Conservation (phyloP, 1,140 invertebrate genomes). For the Propsilocerus akamusi region DNA sequence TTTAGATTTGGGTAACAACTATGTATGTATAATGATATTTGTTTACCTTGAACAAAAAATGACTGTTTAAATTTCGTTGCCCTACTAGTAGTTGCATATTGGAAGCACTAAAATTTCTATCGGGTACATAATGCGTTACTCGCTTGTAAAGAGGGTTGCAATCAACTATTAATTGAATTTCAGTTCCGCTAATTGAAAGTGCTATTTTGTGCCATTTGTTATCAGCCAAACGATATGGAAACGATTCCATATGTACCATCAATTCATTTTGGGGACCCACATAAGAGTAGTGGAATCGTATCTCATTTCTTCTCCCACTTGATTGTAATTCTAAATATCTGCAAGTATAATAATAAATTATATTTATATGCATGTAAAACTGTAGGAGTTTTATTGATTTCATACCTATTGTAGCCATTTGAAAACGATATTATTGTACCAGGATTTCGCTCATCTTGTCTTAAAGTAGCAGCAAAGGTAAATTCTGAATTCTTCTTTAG, state of each 20-base stretch:
- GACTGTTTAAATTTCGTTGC: conserved; percentile 55
- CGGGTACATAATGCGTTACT: conserved; percentile 33
- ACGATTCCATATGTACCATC: conserved; percentile 58
- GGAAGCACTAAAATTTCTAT: conserved; percentile 51
- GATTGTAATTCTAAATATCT: conserved; percentile 83
- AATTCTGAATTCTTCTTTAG: conserved; percentile 55
- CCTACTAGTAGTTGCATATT: conserved; percentile 67
- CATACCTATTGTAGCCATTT: conserved; percentile 48
- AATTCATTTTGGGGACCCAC: conserved; percentile 30
- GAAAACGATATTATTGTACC: conserved; percentile 69
- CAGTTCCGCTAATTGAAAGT: conserved; percentile 58
- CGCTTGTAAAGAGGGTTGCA: conserved; percentile 68
- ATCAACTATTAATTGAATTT: conserved; percentile 68
- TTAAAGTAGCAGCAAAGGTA: conserved; percentile 53
- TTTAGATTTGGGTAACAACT: neutral
- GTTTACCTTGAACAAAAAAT: conserved; percentile 73
- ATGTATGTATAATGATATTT: neutral
- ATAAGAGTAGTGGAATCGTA: conserved; percentile 52
- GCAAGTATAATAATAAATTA: conserved; percentile 11
- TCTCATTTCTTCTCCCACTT: conserved; percentile 68
- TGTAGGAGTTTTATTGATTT: no score
- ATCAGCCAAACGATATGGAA: conserved; percentile 69
- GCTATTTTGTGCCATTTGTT: conserved; percentile 72
- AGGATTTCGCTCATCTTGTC: conserved; percentile 61
- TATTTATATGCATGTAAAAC: neutral